Evolutionary conservation across 2,113 vertebrate genomes (phyloP), one percentile per base, ranked within the genome.

Genomic region (Octodon degus): DNA sequence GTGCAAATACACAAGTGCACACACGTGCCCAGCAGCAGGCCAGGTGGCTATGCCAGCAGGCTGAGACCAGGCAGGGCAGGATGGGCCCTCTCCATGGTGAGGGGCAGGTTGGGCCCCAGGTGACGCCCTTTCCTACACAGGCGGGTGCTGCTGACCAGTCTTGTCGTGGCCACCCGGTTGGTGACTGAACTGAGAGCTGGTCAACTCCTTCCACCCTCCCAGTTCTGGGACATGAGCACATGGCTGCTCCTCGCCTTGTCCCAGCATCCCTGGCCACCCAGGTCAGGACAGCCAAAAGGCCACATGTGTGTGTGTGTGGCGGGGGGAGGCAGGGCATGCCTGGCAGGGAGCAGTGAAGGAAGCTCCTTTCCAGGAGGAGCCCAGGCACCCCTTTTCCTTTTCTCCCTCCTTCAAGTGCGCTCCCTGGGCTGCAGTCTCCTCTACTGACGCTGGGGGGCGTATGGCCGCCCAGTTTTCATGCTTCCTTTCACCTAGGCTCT

Each of bases 241-340:
- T 2, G 9, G 2, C 12, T 0, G 14, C 25, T 6, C 30, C 37
- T 40, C 67, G 9, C 76, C 27, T 2, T 0, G 16, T 43, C 60
- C 19, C 13, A 0, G 34, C 2, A 0, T 17, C 27, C 37, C 25
- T 24, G 0, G 0, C 17, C 86, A 50, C 60, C 68, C n/a, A 12
- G 30, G 34, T 0, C 3, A 27, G 8, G 0, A 30, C 14, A 24
- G 55, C 0, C 0, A 34, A 55, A 40, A 0, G 14, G 37, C 6
- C 68, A 7, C 5, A 9, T 79, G 7, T 0, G 7, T 30, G 53
- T 13, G 53, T 30, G 32, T 13, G 0, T 63, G 2, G 14, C 19
- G 82, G 20, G 25, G 43, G 34, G 58, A 50, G 47, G 47, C 24
- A 40, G 12, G 0, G 20, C 5, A 16, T 1, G 32, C 65, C 50